These are phyloP conservation scores for Benthochromis sp. DNA, from an alignment of 2,113 vertebrate species.

Conservation along the genomic window DNA sequence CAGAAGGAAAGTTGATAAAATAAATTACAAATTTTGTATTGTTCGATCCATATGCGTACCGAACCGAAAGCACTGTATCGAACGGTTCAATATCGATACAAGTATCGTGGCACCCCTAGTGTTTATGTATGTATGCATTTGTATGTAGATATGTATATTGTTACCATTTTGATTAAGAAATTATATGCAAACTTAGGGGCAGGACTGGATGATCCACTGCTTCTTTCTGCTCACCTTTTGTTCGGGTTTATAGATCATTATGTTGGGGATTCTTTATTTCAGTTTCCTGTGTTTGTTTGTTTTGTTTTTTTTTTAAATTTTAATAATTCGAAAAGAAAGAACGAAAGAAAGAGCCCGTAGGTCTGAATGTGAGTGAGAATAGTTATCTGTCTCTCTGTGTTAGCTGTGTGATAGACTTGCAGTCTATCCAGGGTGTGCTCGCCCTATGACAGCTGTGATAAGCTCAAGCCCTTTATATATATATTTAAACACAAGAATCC, in stretches of 20 bases:
- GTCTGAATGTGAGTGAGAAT: neutral
- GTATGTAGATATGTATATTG: neutral
- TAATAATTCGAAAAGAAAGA: fast-evolving
- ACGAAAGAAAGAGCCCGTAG: fast-evolving
- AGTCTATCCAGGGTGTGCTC: fast-evolving
- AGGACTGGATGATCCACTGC: neutral
- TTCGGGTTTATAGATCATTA: fast-evolving
- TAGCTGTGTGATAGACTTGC: neutral
- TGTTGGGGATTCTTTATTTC: neutral
- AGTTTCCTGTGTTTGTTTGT: neutral
- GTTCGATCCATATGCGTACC: no score
- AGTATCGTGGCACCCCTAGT: no score
- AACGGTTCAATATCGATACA: no score
- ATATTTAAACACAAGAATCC: neutral
- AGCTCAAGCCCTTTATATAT: neutral
- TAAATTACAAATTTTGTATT: no score
- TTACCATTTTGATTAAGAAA: neutral
- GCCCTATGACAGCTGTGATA: neutral
- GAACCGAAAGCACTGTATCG: no score
- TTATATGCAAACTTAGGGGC: neutral
- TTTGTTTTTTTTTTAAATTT: neutral
- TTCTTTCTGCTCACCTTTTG: fast-evolving
- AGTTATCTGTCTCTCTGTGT: neutral
- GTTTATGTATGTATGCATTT: neutral
- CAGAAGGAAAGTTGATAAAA: no score